phyloP scores from a whole-genome alignment of 2,797 vertebrate species.

The Cynodonichthys magdalenae region DNA sequence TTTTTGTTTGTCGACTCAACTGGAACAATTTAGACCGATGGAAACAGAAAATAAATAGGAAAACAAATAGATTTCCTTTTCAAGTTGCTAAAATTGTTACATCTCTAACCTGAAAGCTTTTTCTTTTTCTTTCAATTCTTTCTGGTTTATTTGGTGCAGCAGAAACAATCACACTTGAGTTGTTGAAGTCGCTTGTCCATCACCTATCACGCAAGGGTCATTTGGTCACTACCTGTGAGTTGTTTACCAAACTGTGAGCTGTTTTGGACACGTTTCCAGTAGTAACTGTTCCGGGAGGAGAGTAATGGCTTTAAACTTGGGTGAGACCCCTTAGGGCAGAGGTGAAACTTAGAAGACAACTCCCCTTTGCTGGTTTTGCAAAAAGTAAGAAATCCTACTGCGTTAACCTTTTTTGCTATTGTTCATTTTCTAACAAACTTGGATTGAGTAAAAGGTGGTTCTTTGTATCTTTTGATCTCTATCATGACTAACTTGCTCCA shows the following conservation, averaged over 20 bases:
- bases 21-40: background rate
- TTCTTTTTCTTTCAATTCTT: background rate
- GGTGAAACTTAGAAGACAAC: background rate
- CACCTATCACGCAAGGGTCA: background rate
- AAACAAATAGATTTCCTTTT: too few species aligned
- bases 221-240: background rate
- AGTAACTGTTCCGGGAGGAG: background rate
- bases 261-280: background rate
- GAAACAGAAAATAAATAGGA: background rate
- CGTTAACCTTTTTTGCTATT: background rate
- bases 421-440: background rate
- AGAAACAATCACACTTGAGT: constrained; percentile 1
- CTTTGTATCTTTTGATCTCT: background rate
- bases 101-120: background rate
- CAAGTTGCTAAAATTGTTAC: too few species aligned
- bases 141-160: background rate
- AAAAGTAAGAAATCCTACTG: background rate
- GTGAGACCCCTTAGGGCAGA: background rate
- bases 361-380: too few species aligned
- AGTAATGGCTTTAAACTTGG: background rate
- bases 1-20: background rate
- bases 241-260: background rate
- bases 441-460: background rate
- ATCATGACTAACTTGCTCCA: background rate
- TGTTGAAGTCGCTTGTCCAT: background rate